Base-by-base conservation (phyloP, 2,888 invertebrate genomes). In the Apomyelois bistriatella region DNA sequence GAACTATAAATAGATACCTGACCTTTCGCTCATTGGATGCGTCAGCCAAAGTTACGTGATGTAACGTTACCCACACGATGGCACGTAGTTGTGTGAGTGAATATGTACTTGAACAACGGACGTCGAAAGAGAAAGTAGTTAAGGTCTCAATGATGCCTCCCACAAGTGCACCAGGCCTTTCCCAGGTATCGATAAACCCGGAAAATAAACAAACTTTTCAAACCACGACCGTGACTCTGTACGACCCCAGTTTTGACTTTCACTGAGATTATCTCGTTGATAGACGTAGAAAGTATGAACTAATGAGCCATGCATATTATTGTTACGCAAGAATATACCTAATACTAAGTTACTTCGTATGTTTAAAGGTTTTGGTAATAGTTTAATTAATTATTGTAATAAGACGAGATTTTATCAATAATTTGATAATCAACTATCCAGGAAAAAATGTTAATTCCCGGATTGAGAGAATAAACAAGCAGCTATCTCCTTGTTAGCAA, bases 101-200 rank as follows among this genome's bases (percentile, higher is more conserved):
- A 62, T 69, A 64, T 59, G 68, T 58, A 59, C 56, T 63, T 70
- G 71, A 71, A 66, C 70, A 66, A 64, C 64, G 62, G 64, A 70
- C 74, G 78, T 81, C 79, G 86, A 89, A 87, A 88, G 88, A 85
- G 89, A 90, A 90, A 89, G 88, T 82, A 74, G 76, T 74, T 78
- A 69, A 74, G 76, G 78, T 82, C 74, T 81, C 74, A 61, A 69
- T 76, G 72, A 70, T 75, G 70, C 65, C 65, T 76, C 76, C 74
- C 79, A 73, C 74, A 68, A 76, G 54, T 61, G 70, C 55, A 10
- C 9, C 30, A 10, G 53, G 52, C 47, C 49, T 53, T 61, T 53
- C 53, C 42, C 52, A 55, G 53, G 54, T 71, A 65, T 75, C 70
- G 72, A 72, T 66, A 55, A 53, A 54, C 48, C 43, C 36, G 32